Conservation (phyloP, 1,140 invertebrate genomes). For the fruit fly (Drosophila melanogaster) region Release_6_plus_ISO1_MT NT_037436.4:10311001-10311500, state of each 20-base stretch:
- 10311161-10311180: slow-evolving; percentile 57
- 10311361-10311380: too few species aligned
- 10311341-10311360: neutral
- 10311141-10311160: slow-evolving; percentile 11
- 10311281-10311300: slow-evolving; percentile 2
- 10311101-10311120: slow-evolving; percentile 70
- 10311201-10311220: slow-evolving; percentile 57
- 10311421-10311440: too few species aligned
- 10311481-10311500: slow-evolving; percentile 27
- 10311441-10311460: too few species aligned
- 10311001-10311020: slow-evolving; percentile 38
- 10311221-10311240: slow-evolving; percentile 65
- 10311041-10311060: slow-evolving; percentile 66
- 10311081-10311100: slow-evolving; percentile 65
- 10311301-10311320: neutral
- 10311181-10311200: slow-evolving; percentile 81
- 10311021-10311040: slow-evolving; percentile 55
- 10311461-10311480: neutral
- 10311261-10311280: slow-evolving; percentile 53
- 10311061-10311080: slow-evolving; percentile 60
- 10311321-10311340: neutral
- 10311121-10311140: slow-evolving; percentile 46
- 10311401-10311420: too few species aligned
- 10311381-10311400: too few species aligned
- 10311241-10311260: slow-evolving; percentile 33